Conservation (phyloP, 2,797 vertebrate species). For the Periparus ater region DNA sequence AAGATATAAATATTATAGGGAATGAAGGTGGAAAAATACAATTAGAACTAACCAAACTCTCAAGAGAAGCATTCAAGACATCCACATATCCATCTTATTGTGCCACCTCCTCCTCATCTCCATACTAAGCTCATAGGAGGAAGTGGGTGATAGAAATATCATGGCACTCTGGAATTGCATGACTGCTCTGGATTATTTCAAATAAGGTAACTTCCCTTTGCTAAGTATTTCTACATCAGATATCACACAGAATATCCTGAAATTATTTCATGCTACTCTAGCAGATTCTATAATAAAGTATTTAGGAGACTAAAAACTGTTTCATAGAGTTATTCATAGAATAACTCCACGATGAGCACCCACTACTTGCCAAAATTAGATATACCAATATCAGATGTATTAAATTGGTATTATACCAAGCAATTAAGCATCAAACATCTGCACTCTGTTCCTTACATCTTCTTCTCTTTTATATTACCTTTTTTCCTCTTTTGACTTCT, state of each 20-base stretch:
- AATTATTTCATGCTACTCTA: neutral
- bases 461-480: neutral
- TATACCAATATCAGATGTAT: neutral
- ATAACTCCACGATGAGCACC: neutral
- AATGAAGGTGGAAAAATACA: neutral
- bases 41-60: neutral
- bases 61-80: neutral
- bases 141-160: neutral
- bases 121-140: neutral
- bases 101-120: neutral
- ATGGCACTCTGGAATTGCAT: neutral
- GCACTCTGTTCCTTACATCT: neutral
- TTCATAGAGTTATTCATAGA: neutral
- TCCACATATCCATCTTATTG: neutral
- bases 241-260: neutral
- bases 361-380: neutral
- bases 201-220: neutral
- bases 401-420: neutral
- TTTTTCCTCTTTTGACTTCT: neutral
- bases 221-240: neutral
- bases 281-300: neutral
- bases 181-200: neutral
- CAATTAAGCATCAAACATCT: neutral
- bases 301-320: neutral
- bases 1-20: neutral